A percentile compares a stretch with the other conserved stretches of the same genome.
These are phyloP conservation scores for Diachrysia chrysitis DNA, from an alignment of 2,888 invertebrate species.

Conservation along the genomic window DNA sequence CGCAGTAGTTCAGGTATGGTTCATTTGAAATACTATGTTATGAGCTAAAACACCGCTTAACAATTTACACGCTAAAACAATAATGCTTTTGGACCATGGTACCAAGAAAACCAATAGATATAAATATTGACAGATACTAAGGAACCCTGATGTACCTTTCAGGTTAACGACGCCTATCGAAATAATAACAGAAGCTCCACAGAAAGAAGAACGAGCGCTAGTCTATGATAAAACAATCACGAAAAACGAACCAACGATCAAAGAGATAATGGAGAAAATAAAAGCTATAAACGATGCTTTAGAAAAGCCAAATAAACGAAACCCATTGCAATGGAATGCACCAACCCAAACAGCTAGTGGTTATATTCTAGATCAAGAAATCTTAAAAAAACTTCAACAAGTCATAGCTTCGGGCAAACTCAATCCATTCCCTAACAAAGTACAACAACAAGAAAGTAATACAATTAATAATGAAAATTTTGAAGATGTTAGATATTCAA, in stretches of 20 bases:
- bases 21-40: slow-evolving; percentile 66
- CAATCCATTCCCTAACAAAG: slow-evolving; percentile 58
- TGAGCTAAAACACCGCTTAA: slow-evolving; percentile 70
- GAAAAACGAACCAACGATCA: slow-evolving; percentile 65
- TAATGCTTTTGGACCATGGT: slow-evolving; percentile 63
- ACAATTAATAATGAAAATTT: slow-evolving; percentile 37
- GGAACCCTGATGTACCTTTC: slow-evolving; percentile 62
- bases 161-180: slow-evolving; percentile 62
- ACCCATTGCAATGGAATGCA: slow-evolving; percentile 70
- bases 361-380: slow-evolving; percentile 76
- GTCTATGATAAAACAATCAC: slow-evolving; percentile 63
- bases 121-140: slow-evolving; percentile 25
- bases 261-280: slow-evolving; percentile 88
- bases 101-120: slow-evolving; percentile 20
- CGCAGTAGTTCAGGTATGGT: slow-evolving; percentile 81
- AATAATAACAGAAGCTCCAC: slow-evolving; percentile 33
- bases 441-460: slow-evolving; percentile 65
- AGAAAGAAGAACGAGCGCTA: slow-evolving; percentile 67
- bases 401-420: slow-evolving; percentile 78
- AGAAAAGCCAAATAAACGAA: slow-evolving; percentile 74
- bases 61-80: slow-evolving; percentile 59
- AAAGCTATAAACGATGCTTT: slow-evolving; percentile 85
- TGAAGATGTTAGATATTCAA: slow-evolving; percentile 61
- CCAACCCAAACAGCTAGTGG: slow-evolving; percentile 68
- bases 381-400: slow-evolving; percentile 78